Evolutionary conservation across 1,140 invertebrate species (phyloP).

Genomic region (Luehdorfia chinensis): DNA sequence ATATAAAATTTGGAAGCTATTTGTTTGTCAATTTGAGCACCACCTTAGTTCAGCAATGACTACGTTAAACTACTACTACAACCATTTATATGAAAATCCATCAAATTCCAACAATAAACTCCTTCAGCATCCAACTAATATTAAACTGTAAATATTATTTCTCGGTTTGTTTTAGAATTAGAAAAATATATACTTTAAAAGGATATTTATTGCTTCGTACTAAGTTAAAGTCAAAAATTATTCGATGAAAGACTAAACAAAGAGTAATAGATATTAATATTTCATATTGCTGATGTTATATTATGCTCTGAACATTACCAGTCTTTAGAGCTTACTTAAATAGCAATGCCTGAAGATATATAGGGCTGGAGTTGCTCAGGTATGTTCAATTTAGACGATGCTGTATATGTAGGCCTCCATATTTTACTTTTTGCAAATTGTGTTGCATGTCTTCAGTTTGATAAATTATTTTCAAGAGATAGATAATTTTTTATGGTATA

Average conservation of each 20-base stretch:
- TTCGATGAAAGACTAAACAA: constrained; percentile 1
- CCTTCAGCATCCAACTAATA: no score
- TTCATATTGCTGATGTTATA: constrained; percentile 1
- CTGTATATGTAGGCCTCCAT: neutral
- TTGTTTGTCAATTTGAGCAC: no score
- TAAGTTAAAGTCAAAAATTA: no score
- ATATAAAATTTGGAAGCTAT: no score
- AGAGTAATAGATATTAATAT: constrained; percentile 1
- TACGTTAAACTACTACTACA: no score
- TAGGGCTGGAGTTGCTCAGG: neutral
- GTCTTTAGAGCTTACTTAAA: constrained; percentile 7
- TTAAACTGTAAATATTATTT: no score
- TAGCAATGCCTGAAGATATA: constrained; percentile 6
- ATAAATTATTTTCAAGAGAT: constrained; percentile 11
- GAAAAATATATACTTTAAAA: no score
- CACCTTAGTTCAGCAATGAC: no score
- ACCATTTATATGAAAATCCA: no score
- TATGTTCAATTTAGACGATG: constrained; percentile 6
- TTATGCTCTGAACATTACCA: neutral
- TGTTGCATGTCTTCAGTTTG: constrained; percentile 1
- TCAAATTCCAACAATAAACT: no score
- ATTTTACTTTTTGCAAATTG: constrained; percentile 12
- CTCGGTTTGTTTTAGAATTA: no score
- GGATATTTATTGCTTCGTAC: no score
- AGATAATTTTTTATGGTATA: neutral